Conservation (phyloP, 2,113 vertebrate genomes). For the Elaphurus davidianus region DNA sequence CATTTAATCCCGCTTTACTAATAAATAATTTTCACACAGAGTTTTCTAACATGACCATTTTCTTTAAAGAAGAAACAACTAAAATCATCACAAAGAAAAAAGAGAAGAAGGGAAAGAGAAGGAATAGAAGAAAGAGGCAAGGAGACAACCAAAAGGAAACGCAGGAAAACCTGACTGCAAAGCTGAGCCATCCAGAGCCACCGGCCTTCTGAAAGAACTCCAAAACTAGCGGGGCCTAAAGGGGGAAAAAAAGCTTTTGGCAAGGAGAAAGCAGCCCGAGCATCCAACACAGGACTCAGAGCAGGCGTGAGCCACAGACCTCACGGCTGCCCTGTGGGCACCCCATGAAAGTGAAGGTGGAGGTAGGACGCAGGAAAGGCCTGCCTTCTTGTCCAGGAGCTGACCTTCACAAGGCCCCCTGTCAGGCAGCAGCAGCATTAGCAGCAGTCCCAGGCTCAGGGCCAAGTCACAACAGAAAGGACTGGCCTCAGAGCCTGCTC, state of each 20-base stretch:
- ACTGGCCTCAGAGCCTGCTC: neutral
- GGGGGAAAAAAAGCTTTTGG: neutral
- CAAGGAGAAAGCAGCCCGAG: neutral
- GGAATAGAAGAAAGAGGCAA: neutral
- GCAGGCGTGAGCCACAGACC: neutral
- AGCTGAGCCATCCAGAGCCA: neutral
- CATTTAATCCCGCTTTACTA: neutral
- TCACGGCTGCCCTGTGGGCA: neutral
- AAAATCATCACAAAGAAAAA: neutral
- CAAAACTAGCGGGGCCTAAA: neutral
- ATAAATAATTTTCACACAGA: neutral
- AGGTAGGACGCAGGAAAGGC: neutral
- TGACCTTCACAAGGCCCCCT: neutral
- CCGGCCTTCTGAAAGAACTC: neutral
- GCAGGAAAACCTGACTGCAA: neutral
- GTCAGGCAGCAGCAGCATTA: neutral
- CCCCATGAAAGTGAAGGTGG: neutral
- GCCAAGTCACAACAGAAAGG: neutral
- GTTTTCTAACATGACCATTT: neutral
- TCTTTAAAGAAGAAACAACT: conserved; percentile 13
- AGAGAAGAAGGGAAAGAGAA: neutral
- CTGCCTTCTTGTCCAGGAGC: neutral
- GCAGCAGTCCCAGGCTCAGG: neutral
- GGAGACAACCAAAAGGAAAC: neutral
- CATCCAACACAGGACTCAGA: neutral